A percentile compares a stretch with the other conserved stretches of the same genome.
phyloP scores from a whole-genome alignment of 1,140 invertebrate genomes.

The Pristionchus pacificus region DNA sequence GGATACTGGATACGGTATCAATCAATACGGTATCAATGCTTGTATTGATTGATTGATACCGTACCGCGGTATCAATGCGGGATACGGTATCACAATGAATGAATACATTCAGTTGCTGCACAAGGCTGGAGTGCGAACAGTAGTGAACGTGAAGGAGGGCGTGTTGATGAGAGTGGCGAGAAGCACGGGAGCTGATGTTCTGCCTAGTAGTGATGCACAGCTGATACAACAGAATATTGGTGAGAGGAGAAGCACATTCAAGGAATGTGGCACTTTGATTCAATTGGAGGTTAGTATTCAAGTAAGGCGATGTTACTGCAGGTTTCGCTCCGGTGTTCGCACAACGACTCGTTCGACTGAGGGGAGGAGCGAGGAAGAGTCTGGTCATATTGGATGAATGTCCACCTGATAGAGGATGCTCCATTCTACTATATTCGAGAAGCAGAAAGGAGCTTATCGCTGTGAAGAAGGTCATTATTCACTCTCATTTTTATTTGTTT shows the following conservation, averaged over 20 bases:
- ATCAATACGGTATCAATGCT: too few relatives aligned
- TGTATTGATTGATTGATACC: too few relatives aligned
- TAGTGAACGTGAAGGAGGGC: conserved; percentile 77
- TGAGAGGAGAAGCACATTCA: background rate
- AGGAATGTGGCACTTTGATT: too few relatives aligned
- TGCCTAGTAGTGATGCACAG: conserved; percentile 82
- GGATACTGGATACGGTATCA: too few relatives aligned
- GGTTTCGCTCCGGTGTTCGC: conserved; percentile 77
- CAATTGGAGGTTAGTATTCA: too few relatives aligned
- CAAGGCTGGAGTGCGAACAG: conserved; percentile 76
- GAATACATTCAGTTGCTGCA: conserved; percentile 61
- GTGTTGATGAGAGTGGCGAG: conserved; percentile 79
- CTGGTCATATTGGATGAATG: conserved; percentile 77
- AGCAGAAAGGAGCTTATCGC: conserved; percentile 70
- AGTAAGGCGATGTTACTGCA: background rate
- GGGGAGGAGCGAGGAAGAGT: conserved; percentile 61
- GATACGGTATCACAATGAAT: too few relatives aligned
- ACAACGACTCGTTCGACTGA: conserved; percentile 67
- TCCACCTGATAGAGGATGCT: conserved; percentile 77
- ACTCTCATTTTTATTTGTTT: background rate
- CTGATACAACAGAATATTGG: conserved; percentile 78
- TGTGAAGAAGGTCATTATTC: conserved; percentile 54
- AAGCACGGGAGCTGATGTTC: conserved; percentile 77
- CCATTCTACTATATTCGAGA: conserved; percentile 79
- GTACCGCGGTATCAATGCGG: too few relatives aligned